Evolutionary conservation across 1,140 invertebrate genomes (phyloP), one percentile per base, ranked within the genome.

Genomic region (Grapholita molesta): DNA sequence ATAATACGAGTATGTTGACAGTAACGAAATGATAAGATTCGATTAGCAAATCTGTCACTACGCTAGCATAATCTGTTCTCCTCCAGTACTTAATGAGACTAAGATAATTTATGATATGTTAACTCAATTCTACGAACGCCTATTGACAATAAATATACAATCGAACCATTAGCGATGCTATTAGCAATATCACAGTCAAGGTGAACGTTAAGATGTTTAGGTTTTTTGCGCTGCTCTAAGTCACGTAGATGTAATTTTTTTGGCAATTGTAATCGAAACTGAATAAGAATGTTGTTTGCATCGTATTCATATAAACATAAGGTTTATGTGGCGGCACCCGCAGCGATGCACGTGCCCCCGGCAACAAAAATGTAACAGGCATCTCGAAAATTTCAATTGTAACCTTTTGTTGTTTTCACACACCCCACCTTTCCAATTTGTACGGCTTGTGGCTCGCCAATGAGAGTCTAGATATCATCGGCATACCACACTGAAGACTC

Each of bases 361-460:
- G 83, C 82, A 83, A 88, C 86, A 85, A 89, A 86, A 89, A 87
- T 89, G 87, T 86, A 76, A 73, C 77, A 81, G 81, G 89, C 82
- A 89, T 91, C 85, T 88, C 80, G 80, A 81, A 86, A 89, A 91
- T 89, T 88, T 89, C 87, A 89, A 89, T 91, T 88, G 86, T 87
- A 85, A 84, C 79, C 77, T 87, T 85, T 64, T 84, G 80, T 80
- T 85, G 76, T 74, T 70, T 85, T 84, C 80, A 84, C 82, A 77
- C 84, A 79, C 80, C 70, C 75, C 78, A 80, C 84, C 74, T 78
- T 78, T 83, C 75, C 84, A 88, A 89, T 88, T 91, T 88, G 84
- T 88, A 84, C 84, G 78, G 73, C 72, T 77, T 70, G 73, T 83
- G 78, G 79, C 78, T 78, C 74, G 85, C 82, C 79, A 88, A 84